Conservation (phyloP, 2,888 invertebrate species). For the Spodoptera exigua region DNA sequence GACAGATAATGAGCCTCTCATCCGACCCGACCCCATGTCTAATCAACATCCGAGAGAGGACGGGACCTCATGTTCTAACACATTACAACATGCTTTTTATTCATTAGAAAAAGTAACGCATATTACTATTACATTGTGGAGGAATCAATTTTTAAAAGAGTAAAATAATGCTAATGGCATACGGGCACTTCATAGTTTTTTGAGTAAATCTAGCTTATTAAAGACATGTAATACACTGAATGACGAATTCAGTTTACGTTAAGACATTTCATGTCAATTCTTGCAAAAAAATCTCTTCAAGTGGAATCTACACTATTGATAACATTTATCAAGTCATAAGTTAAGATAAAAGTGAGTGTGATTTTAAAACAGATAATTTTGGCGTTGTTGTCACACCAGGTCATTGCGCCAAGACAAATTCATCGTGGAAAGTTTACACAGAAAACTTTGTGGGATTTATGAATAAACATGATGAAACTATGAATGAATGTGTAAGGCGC, state of each 20-base stretch:
- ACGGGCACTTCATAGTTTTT: too few relatives aligned
- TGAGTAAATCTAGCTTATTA: too few relatives aligned
- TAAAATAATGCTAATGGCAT: too few relatives aligned
- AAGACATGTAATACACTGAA: too few relatives aligned
- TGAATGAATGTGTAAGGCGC: constrained; percentile 50
- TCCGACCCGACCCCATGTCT: constrained; percentile 71
- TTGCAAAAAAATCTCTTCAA: too few relatives aligned
- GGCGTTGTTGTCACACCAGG: constrained; percentile 21
- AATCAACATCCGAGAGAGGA: constrained; percentile 65
- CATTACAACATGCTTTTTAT: constrained; percentile 43
- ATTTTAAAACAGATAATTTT: constrained; percentile 15
- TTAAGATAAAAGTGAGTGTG: constrained; percentile 6
- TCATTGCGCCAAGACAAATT: constrained; percentile 30
- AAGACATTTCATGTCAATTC: too few relatives aligned
- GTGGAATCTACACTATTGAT: too few relatives aligned
- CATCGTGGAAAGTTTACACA: constrained; percentile 27
- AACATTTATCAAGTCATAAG: constrained; percentile 8
- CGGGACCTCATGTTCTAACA: constrained; percentile 44
- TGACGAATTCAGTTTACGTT: too few relatives aligned
- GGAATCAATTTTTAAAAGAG: constrained; percentile 7
- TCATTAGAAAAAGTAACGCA: constrained; percentile 43
- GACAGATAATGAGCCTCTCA: constrained; percentile 70
- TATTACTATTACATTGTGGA: constrained; percentile 26
- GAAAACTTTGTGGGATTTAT: constrained; percentile 33
- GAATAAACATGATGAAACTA: constrained; percentile 55